Conservation (phyloP, 2,113 vertebrate species). For the Semicossyphus pulcher region DNA sequence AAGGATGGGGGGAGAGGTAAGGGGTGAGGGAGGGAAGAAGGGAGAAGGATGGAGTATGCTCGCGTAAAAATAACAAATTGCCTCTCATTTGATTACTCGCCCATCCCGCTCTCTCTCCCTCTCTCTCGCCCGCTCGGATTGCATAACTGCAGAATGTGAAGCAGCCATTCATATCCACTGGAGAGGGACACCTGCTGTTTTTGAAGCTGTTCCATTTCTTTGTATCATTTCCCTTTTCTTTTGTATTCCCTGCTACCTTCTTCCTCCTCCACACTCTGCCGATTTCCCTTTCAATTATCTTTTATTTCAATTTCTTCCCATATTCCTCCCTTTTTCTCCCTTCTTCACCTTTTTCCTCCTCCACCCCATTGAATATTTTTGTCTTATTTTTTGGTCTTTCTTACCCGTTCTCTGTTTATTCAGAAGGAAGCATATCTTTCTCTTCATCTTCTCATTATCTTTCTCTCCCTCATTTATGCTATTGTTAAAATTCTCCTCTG, state of each 20-base stretch:
- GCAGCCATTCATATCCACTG: slow-evolving; percentile 65
- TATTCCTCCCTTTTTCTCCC: background rate
- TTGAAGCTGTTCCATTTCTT: slow-evolving; percentile 55
- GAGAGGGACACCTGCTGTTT: slow-evolving; percentile 75
- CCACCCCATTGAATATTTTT: background rate
- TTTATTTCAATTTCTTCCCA: slow-evolving; percentile 20
- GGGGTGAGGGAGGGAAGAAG: slow-evolving; percentile 5
- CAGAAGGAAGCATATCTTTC: slow-evolving; percentile 3
- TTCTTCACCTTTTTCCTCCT: slow-evolving; percentile 6
- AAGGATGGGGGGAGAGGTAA: slow-evolving; percentile 36
- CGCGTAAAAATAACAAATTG: slow-evolving; percentile 79
- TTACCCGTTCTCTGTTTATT: slow-evolving; percentile 2
- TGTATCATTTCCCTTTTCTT: slow-evolving; percentile 33
- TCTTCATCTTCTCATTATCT: slow-evolving; percentile 34
- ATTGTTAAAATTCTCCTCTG: slow-evolving; percentile 24
- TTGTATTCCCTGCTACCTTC: background rate
- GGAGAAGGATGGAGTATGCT: slow-evolving; percentile 48
- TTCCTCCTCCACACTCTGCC: background rate
- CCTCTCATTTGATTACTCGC: slow-evolving; percentile 76
- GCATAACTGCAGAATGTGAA: slow-evolving; percentile 68
- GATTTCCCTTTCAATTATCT: slow-evolving; percentile 18
- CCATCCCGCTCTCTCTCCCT: slow-evolving; percentile 41
- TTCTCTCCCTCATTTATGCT: slow-evolving; percentile 10
- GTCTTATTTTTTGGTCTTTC: slow-evolving; percentile 2
- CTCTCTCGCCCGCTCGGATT: slow-evolving; percentile 30